phyloP scores from a whole-genome alignment of 1,140 invertebrate species.

The Drosophila navojoa region DNA sequence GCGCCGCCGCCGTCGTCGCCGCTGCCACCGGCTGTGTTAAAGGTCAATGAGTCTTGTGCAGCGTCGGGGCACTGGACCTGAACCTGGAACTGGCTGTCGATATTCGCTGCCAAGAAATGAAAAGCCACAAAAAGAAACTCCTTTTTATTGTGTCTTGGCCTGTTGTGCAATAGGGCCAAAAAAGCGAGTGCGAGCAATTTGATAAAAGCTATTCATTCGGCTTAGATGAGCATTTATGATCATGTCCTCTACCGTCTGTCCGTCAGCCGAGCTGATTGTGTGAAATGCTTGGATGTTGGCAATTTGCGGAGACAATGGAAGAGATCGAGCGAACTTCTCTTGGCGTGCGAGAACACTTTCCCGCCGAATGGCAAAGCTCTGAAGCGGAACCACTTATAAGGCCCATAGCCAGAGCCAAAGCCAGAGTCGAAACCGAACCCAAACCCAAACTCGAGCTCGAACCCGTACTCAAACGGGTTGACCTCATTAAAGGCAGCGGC shows the following conservation, averaged over 20 bases:
- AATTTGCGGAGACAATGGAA: slow-evolving; percentile 51
- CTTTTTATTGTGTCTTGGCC: slow-evolving; percentile 5
- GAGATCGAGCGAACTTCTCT: slow-evolving; percentile 15
- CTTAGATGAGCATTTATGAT: slow-evolving; percentile 17
- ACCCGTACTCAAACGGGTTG: slow-evolving; percentile 56
- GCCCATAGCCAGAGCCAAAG: slow-evolving; percentile 7
- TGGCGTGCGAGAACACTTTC: slow-evolving; percentile 66
- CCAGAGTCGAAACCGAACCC: slow-evolving; percentile 4
- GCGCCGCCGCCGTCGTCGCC: neutral
- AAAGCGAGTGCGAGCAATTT: slow-evolving; percentile 39
- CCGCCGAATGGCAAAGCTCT: slow-evolving; percentile 53
- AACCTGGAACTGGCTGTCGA: slow-evolving; percentile 61
- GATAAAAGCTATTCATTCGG: slow-evolving; percentile 19
- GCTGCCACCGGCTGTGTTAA: slow-evolving; percentile 53
- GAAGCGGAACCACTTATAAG: slow-evolving; percentile 64
- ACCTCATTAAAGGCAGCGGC: slow-evolving; percentile 66
- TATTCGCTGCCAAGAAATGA: slow-evolving; percentile 27
- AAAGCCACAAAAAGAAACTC: slow-evolving; percentile 2
- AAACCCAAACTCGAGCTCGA: neutral
- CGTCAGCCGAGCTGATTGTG: slow-evolving; percentile 32
- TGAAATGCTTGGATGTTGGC: slow-evolving; percentile 35
- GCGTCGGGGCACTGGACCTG: slow-evolving; percentile 68
- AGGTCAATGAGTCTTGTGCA: slow-evolving; percentile 71
- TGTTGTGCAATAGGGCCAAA: slow-evolving; percentile 38
- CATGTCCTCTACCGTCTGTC: neutral